Percentiles rank a stretch among this genome's conserved stretches.
phyloP scores from a whole-genome alignment of 1,140 invertebrate genomes.

The Halictus rubicundus region DNA sequence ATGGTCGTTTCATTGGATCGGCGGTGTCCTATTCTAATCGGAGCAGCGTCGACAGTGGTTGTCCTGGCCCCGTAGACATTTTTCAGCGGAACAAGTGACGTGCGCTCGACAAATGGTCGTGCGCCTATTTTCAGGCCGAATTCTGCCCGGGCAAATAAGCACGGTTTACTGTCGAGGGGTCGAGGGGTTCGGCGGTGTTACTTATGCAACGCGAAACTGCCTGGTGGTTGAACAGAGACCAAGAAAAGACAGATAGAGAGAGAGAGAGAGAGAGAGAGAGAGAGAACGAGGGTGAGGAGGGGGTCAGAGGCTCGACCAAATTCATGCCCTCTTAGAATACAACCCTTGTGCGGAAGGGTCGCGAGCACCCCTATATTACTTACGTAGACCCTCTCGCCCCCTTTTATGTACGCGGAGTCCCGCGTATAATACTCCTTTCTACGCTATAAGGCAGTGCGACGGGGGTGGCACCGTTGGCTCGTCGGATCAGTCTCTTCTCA shows the following conservation, averaged over 20 bases:
- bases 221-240: constrained; percentile 19
- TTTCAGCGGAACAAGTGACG: constrained; percentile 46
- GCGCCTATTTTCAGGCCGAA: constrained; percentile 46
- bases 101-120: constrained; percentile 69
- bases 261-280: too few relatives aligned
- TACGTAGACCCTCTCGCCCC: constrained; percentile 71
- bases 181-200: constrained; percentile 71
- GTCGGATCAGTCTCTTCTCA: constrained; percentile 64
- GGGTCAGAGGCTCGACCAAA: constrained; percentile 63
- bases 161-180: constrained; percentile 70
- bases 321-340: constrained; percentile 76
- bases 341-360: constrained; percentile 75
- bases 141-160: constrained; percentile 70
- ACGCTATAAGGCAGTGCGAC: constrained; percentile 46
- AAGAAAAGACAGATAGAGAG: constrained; percentile 14
- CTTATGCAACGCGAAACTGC: constrained; percentile 75
- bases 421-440: constrained; percentile 67
- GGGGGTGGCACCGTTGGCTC: constrained; percentile 57
- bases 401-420: constrained; percentile 65
- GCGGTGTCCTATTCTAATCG: not conserved
- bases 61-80: not conserved
- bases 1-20: not conserved
- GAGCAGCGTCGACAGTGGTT: too few relatives aligned
- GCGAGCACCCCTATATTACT: constrained; percentile 75
- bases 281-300: too few relatives aligned